phyloP scores from a whole-genome alignment of 2,797 vertebrate genomes.

The Bradypus variegatus region DNA sequence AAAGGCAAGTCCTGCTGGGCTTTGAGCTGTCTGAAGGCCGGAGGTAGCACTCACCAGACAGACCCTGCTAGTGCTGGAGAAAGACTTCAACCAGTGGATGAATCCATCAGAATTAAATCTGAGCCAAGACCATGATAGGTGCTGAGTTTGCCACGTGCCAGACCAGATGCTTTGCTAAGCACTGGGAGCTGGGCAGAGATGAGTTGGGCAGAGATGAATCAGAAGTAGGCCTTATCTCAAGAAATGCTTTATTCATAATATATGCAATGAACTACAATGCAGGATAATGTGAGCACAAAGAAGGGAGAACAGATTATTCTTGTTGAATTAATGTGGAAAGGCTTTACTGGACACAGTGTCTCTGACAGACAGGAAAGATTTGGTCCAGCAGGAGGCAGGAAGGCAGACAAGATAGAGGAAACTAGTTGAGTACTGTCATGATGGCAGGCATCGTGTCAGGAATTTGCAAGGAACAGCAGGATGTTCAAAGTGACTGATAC shows the following conservation, averaged over 20 bases:
- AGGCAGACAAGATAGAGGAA: neutral
- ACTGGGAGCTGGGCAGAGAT: neutral
- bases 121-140: neutral
- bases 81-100: neutral
- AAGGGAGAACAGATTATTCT: neutral
- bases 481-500: neutral
- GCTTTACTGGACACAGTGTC: neutral
- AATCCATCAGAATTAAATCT: neutral
- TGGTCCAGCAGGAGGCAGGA: neutral
- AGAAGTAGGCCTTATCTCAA: neutral
- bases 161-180: neutral
- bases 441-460: neutral
- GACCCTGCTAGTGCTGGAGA: neutral
- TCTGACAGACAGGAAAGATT: neutral
- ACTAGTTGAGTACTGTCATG: neutral
- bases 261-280: neutral
- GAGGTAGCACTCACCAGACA: neutral
- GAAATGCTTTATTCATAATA: neutral
- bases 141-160: neutral
- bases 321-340: neutral
- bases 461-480: neutral
- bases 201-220: neutral
- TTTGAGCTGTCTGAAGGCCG: neutral
- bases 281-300: neutral
- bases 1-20: neutral